Evolutionary conservation across 2,113 vertebrate genomes (phyloP).

Genomic region (Pterocles orientalis): DNA sequence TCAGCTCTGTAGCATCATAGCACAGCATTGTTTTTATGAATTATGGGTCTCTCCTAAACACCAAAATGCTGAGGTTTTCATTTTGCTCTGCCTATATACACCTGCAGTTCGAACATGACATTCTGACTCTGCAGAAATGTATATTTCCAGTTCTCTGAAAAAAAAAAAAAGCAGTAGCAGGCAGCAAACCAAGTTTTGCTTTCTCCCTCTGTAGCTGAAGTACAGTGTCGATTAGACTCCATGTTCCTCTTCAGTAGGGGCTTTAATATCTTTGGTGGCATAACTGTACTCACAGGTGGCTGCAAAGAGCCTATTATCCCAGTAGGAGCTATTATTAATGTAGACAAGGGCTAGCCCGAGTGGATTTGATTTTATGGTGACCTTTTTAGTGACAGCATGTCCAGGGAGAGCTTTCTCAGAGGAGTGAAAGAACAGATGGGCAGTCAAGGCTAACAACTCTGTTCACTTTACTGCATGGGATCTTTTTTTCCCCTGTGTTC

Average conservation of each 20-base stretch:
- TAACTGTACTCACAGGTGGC: background rate
- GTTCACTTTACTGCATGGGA: background rate
- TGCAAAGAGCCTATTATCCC: background rate
- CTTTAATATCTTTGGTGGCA: background rate
- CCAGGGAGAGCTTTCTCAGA: slow-evolving; percentile 2
- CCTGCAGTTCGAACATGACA: background rate
- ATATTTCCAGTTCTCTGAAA: background rate
- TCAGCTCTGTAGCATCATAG: background rate
- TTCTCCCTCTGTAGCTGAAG: background rate
- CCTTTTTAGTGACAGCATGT: background rate
- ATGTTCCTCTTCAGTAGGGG: background rate
- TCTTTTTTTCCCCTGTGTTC: background rate
- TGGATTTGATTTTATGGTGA: background rate
- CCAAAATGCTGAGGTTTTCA: background rate
- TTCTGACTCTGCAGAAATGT: background rate
- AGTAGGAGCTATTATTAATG: background rate
- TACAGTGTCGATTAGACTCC: accelerated
- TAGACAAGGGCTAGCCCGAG: background rate
- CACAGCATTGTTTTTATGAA: background rate
- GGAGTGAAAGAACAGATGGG: slow-evolving; percentile 19
- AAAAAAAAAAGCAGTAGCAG: background rate
- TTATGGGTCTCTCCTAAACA: background rate
- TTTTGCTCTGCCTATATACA: background rate
- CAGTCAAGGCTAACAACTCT: background rate
- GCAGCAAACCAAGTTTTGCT: background rate